These are phyloP conservation scores for Luperina testacea DNA, from an alignment of 2,888 invertebrate genomes.

Conservation along the genomic window DNA sequence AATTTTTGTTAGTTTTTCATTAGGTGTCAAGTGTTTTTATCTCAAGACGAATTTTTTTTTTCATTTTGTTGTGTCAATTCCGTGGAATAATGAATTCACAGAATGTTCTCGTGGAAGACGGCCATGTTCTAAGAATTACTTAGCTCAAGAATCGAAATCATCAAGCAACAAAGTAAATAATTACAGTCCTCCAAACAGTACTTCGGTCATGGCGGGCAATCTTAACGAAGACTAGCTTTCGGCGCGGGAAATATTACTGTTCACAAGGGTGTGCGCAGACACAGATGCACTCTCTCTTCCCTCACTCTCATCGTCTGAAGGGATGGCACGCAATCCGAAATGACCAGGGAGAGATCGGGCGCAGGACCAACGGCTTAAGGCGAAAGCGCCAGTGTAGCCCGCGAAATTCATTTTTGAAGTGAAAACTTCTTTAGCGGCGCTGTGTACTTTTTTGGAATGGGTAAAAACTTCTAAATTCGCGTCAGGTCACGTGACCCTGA, in stretches of 20 bases:
- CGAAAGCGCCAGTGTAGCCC: too few relatives aligned
- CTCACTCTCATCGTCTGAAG: background rate
- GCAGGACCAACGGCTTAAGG: background rate
- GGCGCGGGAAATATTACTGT: too few relatives aligned
- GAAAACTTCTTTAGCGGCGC: too few relatives aligned
- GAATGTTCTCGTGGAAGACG: background rate
- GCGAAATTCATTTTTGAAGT: too few relatives aligned
- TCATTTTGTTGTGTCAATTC: background rate
- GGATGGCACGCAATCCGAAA: background rate
- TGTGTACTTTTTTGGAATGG: too few relatives aligned
- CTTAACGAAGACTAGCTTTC: background rate
- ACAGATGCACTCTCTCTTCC: background rate
- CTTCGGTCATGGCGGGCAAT: too few relatives aligned
- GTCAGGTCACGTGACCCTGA: too few relatives aligned
- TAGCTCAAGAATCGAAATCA: background rate
- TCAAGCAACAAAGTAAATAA: background rate
- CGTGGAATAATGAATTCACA: background rate
- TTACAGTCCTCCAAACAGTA: background rate
- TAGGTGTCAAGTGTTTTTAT: conserved; percentile 20
- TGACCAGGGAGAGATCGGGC: background rate
- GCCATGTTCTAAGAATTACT: background rate
- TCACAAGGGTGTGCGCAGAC: too few relatives aligned
- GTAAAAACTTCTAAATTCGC: too few relatives aligned
- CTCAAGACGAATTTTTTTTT: background rate
- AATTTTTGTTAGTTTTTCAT: conserved; percentile 56